Percentiles rank a stretch among this genome's conserved stretches.
Evolutionary conservation across 2,113 vertebrate species (phyloP).

Genomic region (Vidua chalybeata): DNA sequence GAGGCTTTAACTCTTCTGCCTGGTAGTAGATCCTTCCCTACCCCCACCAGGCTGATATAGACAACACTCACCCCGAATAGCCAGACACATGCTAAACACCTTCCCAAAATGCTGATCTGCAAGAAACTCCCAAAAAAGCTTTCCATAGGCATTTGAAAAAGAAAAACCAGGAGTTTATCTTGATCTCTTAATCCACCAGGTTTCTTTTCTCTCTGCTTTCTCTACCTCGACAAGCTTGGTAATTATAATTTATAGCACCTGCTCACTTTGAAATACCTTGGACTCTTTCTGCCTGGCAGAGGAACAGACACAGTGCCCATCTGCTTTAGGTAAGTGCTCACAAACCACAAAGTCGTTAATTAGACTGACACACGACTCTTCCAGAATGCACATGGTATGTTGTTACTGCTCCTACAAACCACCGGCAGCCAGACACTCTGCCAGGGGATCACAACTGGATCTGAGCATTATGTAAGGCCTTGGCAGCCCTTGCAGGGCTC

Average conservation of each 20-base stretch:
- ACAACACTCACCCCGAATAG: background rate
- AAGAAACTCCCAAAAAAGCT: background rate
- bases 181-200: conserved; percentile 61
- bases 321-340: conserved; percentile 60
- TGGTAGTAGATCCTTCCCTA: background rate
- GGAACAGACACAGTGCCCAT: conserved; percentile 67
- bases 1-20: background rate
- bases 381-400: conserved; percentile 29
- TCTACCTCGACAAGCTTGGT: conserved; percentile 31
- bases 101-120: background rate
- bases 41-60: background rate
- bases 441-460: conserved; percentile 42
- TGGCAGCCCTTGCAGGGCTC: conserved; percentile 17
- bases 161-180: conserved; percentile 31
- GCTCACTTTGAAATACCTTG: conserved; percentile 66
- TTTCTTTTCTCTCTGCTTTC: conserved; percentile 50
- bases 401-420: conserved; percentile 38
- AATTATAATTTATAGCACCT: conserved; percentile 70
- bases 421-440: background rate
- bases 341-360: conserved; percentile 70
- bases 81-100: background rate
- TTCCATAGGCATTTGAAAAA: conserved; percentile 9
- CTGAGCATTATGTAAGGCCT: conserved; percentile 20
- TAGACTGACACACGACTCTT: conserved; percentile 68
- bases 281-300: conserved; percentile 63